Base-by-base conservation (phyloP, 2,888 invertebrate species). In the Spisula solida region DNA sequence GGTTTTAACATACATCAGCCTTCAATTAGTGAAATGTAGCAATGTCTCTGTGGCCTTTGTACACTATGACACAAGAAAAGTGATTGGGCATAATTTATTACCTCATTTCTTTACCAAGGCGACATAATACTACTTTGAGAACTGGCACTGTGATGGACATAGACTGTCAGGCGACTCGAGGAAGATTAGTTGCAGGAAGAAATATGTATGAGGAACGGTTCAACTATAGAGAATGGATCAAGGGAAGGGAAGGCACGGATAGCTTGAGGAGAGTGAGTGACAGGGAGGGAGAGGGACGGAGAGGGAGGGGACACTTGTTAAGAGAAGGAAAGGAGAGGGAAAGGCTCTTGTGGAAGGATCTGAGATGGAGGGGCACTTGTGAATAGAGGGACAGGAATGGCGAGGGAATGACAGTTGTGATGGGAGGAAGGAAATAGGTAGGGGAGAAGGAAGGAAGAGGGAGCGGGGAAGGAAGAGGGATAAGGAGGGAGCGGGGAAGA, bases 11-110 rank as follows among this genome's bases (percentile, higher is more conserved):
- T 83, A 75, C 83, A 83, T 51, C 83, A 66, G 31, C 16, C 48
- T n/a, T 83, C 83, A 83, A 70, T 83, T 83, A 83, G 75, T 20
- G 25, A 75, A 83, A 75, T 47, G 56, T 55, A 55, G 55, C 34
- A 25, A 34, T 81, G 82, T 80, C 47, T 80, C 47, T 12, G 25
- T 47, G 48, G 47, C 80, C 20, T 80, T 80, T 80, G 25, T 47
- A 48, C 47, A 47, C 51, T 1, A 16, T 80, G 80, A 48, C 80
- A 80, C 31, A 47, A 80, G 75, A 75, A 75, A 75, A 75, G 75
- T 70, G 31, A 18, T 31, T 75, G 31, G 8, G 31, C 31, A 75
- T 75, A 31, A 75, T 75, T 75, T 75, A 75, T 75, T 18, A 16
- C 75, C 34, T 34, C 34, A 16, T 75, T 75, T 75, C n/a, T n/a